Evolutionary conservation across 1,140 invertebrate species (phyloP), one percentile per base, ranked within the genome.

Genomic region (Venturia canescens): DNA sequence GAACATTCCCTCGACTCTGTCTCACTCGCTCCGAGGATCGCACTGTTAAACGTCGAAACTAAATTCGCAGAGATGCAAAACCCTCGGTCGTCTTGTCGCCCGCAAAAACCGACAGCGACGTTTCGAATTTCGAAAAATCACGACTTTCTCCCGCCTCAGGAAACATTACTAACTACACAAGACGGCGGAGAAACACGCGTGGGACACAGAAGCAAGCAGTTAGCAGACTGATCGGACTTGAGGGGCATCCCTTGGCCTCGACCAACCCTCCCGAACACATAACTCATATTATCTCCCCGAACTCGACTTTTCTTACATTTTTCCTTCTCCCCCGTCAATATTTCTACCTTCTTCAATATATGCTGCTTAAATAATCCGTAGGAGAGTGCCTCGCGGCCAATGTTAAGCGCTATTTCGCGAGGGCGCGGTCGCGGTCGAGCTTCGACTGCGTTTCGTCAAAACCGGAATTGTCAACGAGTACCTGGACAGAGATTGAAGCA

Each of bases 171-270:
- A 53, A 21, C 26, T n/a, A 78, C 48, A 26, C 21, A 50, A 60
- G 63, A 72, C 38, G 77, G 67, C 27, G 79, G 23, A 82, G 38
- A 83, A 78, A 83, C 78, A 87, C 84, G 87, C 89, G 90, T 91
- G 87, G 86, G 78, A 79, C 87, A 84, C 82, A 86, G 80, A 83
- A 83, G 86, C 85, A 80, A 87, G 85, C 82, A 82, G 87, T 87
- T 84, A 77, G 84, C 90, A 90, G 89, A 90, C 89, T 90, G 88
- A 84, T 66, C 82, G 82, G 86, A 91, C 90, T 92, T 92, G 91
- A 90, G 88, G 86, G 91, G 91, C 86, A 90, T 92, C 91, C 85
- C 90, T 89, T 89, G 90, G 89, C 91, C 91, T 92, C 90, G 90
- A 88, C 84, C 84, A 87, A 87, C 85, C 84, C 72, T 29, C 60